Base-by-base conservation (phyloP, 2,113 vertebrate genomes). In the Anhinga anhinga region DNA sequence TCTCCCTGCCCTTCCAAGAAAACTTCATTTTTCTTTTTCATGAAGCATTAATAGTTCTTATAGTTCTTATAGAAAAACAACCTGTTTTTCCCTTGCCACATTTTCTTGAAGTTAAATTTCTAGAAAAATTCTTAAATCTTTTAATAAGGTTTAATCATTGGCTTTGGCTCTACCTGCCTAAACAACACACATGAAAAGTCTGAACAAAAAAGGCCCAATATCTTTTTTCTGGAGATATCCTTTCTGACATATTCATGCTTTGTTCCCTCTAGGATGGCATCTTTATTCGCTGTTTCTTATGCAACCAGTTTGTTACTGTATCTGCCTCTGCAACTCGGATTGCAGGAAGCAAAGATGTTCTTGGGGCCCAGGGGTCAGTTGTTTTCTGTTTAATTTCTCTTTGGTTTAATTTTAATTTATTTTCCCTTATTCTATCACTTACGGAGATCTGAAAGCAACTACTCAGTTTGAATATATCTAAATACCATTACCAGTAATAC, bases 371-470 rank as follows among this genome's bases (percentile, higher is more conserved):
- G 74, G 90, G 73, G 90, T 96, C 95, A 84, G 59, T 80, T 93
- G 63, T 76, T 93, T 96, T 90, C 55, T 32, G 36, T 96, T 96
- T 90, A 56, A 42, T 95, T 95, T 82, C 67, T 84, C 84, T 97
- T 95, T 95, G 49, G 20, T 91, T 97, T 95, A 92, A 95, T 97
- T 97, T 96, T 94, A 88, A 96, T 96, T 98, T 97, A 45, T 97
- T 98, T 98, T 94, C 74, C 81, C 66, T 97, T 73, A 66, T 88
- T 91, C 55, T 91, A 83, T 95, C 85, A 79, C 65, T 88, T 67
- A 50, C 4, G n/a, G 65, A 91, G 59, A 87, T 83, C 78, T 88
- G 63, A 92, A 96, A 40, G 73, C 65, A 95, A 23, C 82, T 71
- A n/a, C 47, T 76, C 30, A 73, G 19, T 53, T 45, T 96, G 97